Base-by-base conservation (phyloP, 2,113 vertebrate genomes). In the Gallinago undulata region DNA sequence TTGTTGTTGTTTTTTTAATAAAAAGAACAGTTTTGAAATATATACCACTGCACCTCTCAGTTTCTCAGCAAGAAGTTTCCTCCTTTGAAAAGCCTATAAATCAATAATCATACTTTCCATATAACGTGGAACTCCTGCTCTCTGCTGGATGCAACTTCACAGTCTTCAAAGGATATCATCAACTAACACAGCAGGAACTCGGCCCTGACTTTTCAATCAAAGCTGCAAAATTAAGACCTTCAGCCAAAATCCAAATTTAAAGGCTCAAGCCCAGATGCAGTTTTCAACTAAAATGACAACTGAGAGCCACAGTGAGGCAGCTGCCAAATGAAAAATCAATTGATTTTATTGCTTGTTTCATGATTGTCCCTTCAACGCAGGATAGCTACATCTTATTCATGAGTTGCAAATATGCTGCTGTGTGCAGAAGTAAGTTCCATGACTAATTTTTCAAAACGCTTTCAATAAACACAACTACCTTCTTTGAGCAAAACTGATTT, bases 91-190 rank as follows among this genome's bases (percentile, higher is more conserved):
- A 86, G 30, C 7, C 59, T 78, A 41, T 81, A 87, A 60, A 82
- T 30, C 76, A 88, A 62, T 67, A 62, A 50, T 50, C 50, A 45
- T 28, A 48, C 22, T 60, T 90, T 28, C 33, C 60, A 41, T 27
- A 30, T 31, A 66, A 90, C 21, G 63, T 89, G 80, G 69, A 79
- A 92, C 89, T 90, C 72, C 93, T 94, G 87, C 86, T 94, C 93
- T 92, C 96, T 96, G 81, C 81, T 92, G 84, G 89, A 94, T 81
- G 84, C 77, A 89, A 24, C 64, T 84, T 76, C 66, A 72, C 33
- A 90, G 62, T 72, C n/a, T 82, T 56, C 82, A 51, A 90, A 78
- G 47, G 56, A 74, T 63, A 82, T 30, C 39, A 73, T 25, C n/a
- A 79, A 43, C 48, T 57, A 91, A 78, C 12, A 68, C 14, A 78